Evolutionary conservation across 2,797 vertebrate genomes (phyloP), one percentile per base, ranked within the genome.

Genomic region (Fundulus diaphanus): DNA sequence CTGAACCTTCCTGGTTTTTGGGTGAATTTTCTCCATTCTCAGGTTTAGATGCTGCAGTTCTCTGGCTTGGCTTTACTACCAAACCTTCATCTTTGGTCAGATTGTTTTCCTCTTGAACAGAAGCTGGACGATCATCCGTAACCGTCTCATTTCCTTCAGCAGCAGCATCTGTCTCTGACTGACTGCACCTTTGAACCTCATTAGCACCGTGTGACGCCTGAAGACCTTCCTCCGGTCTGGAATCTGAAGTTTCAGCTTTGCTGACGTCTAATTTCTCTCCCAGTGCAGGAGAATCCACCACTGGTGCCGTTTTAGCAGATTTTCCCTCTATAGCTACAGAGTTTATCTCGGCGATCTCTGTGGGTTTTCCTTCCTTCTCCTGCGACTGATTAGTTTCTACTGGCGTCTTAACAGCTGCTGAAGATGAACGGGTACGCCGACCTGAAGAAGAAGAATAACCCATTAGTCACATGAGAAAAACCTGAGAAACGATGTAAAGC

Each of bases 251-350:
- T 35, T 63, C 57, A 61, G 31, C 57, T 61, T 33, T 61, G 29
- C 56, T 35, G 57, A 18, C 16, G 9, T 59, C 56, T 33, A 20
- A n/a, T 15, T 44, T 72, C 35, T 57, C 46, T 70, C 12, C 54
- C n/a, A n/a, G n/a, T n/a, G n/a, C n/a, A n/a, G n/a, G n/a, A n/a
- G n/a, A n/a, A n/a, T n/a, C n/a, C 24, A 73, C 76, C 68, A 85
- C 76, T 74, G 67, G 49, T 0, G 7, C 57, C 4, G 69, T 20
- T 46, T 24, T 11, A 31, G 3, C 11, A 69, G 20, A 9, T 29
- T 40, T 49, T 12, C 48, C 24, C 68, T 86, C 68, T 81, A 70
- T 68, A 77, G 82, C 81, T 67, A 49, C 77, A 63, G 81, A 70
- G 40, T 6, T 63, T n/a, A 37, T 22, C 31, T 61, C 76, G 70